Percentiles rank a stretch among this genome's conserved stretches.
phyloP scores from a whole-genome alignment of 92 coral and sea anemone species.

The Palythoa heliodiscus region DNA sequence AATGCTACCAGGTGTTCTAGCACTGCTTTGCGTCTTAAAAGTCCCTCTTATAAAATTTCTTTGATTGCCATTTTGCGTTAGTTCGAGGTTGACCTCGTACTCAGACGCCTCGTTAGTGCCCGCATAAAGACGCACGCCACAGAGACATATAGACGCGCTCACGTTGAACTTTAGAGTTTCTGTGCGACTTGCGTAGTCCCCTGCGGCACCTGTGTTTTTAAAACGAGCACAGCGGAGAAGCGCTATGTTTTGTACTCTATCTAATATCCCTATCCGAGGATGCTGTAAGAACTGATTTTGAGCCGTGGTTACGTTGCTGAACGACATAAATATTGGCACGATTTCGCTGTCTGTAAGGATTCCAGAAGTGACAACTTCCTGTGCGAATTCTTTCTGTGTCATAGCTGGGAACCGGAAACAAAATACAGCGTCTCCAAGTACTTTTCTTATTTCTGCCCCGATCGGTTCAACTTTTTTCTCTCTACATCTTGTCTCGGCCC shows the following conservation, averaged over 20 bases:
- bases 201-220: conserved; percentile 29
- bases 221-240: conserved; percentile 33
- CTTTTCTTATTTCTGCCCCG: conserved; percentile 44
- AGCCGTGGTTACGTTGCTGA: conserved; percentile 6
- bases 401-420: conserved; percentile 52
- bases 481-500: conserved; percentile 52
- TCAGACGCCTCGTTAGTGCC: conserved; percentile 16
- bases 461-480: conserved; percentile 12
- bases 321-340: conserved; percentile 25
- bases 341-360: conserved; percentile 40
- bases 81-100: conserved; percentile 13
- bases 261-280: conserved; percentile 22
- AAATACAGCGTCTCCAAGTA: conserved; percentile 48
- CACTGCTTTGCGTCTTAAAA: conserved; percentile 31
- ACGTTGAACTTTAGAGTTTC: conserved; percentile 27
- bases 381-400: conserved; percentile 39
- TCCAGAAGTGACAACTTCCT: conserved; percentile 31
- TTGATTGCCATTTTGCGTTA: neutral
- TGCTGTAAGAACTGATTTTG: neutral
- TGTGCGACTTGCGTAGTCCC: conserved; percentile 20
- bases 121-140: conserved; percentile 26
- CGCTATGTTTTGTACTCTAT: conserved; percentile 17
- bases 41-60: conserved; percentile 11
- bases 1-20: conserved; percentile 21
- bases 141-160: conserved; percentile 25